These are phyloP conservation scores for Aphodius granarius DNA, from an alignment of 2,888 invertebrate species.

Conservation along the genomic window DNA sequence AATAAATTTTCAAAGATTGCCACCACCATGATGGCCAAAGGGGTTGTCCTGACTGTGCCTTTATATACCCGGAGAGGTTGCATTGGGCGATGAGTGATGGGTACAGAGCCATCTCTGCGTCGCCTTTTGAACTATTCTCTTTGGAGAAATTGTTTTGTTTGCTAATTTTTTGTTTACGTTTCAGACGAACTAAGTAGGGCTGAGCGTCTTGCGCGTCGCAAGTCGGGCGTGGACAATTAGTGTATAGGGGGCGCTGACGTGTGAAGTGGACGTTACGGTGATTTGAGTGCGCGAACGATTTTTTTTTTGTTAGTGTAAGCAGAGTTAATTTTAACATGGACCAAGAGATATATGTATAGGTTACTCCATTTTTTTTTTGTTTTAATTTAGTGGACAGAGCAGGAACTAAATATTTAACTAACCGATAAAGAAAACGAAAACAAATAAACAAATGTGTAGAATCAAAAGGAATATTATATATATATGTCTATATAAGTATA, in stretches of 20 bases:
- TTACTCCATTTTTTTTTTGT: constrained; percentile 4
- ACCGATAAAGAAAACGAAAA: constrained; percentile 8
- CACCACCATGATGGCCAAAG: too few species aligned
- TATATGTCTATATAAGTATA: too few species aligned
- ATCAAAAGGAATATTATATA: neutral
- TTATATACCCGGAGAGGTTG: too few species aligned
- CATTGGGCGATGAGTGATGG: too few species aligned
- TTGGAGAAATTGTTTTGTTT: neutral
- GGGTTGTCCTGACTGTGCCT: too few species aligned
- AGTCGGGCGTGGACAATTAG: constrained; percentile 42
- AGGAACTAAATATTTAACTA: neutral
- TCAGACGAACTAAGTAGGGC: constrained; percentile 38
- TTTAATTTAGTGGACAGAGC: neutral
- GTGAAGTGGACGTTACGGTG: constrained; percentile 23
- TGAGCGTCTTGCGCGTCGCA: constrained; percentile 44
- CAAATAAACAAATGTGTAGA: neutral
- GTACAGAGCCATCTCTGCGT: too few species aligned
- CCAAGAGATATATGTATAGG: neutral
- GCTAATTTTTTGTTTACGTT: constrained; percentile 17
- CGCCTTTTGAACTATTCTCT: neutral
- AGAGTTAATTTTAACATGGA: neutral
- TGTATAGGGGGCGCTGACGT: constrained; percentile 27
- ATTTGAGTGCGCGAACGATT: neutral
- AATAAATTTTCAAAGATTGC: too few species aligned
- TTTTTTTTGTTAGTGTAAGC: neutral